Conservation (phyloP, 2,113 vertebrate genomes). For the Pygoscelis adeliae region DNA sequence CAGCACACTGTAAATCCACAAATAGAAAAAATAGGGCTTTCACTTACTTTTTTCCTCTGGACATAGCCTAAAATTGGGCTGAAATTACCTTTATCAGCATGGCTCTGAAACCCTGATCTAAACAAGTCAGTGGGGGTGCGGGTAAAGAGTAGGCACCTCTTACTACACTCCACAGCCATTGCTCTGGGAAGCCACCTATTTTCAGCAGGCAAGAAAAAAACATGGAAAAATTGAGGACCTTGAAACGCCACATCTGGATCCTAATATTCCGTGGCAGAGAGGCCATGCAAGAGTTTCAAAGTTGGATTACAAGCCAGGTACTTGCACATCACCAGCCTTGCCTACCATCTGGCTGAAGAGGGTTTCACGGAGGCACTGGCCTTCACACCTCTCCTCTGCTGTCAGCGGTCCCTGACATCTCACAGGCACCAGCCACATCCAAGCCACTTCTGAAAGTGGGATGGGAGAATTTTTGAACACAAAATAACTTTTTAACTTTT, state of each 20-base stretch:
- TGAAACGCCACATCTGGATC: not conserved
- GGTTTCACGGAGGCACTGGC: fast-evolving
- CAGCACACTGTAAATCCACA: not conserved
- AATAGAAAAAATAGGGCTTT: slow-evolving; percentile 17
- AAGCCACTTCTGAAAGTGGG: not conserved
- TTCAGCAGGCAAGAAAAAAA: not conserved
- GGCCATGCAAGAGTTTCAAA: not conserved
- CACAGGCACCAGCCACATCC: not conserved
- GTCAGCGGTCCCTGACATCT: not conserved
- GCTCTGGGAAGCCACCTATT: not conserved
- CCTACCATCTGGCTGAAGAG: fast-evolving
- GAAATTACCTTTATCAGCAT: not conserved
- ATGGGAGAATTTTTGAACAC: not conserved
- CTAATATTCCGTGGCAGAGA: not conserved
- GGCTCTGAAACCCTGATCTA: not conserved
- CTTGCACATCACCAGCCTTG: not conserved
- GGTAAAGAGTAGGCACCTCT: not conserved
- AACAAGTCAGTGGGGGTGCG: not conserved
- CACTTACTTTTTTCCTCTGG: not conserved
- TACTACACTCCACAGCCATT: not conserved
- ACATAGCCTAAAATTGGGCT: not conserved
- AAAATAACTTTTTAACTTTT: not conserved
- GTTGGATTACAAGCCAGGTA: not conserved
- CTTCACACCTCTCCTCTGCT: not conserved
- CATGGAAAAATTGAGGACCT: not conserved